Conservation (phyloP, 2,113 vertebrate species). For the Oriolus oriolus region DNA sequence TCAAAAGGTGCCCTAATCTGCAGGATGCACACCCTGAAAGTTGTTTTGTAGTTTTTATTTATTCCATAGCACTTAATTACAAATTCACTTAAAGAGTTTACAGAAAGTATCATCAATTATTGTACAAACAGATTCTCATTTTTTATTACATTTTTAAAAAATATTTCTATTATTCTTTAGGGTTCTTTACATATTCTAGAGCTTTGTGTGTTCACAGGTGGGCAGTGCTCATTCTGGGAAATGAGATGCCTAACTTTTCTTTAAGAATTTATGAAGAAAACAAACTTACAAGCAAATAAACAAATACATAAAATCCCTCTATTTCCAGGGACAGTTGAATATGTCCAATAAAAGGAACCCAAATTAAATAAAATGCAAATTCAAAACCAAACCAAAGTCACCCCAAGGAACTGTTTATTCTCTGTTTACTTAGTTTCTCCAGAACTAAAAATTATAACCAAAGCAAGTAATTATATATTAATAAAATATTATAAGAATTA, state of each 20-base stretch:
- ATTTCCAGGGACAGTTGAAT: neutral
- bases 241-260: neutral
- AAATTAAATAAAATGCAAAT: neutral
- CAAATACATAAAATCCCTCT: fast-evolving
- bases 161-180: neutral
- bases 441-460: neutral
- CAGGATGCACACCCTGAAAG: neutral
- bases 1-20: neutral
- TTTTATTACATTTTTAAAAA: neutral
- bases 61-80: neutral
- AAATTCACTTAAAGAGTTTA: neutral
- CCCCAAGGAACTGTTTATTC: neutral
- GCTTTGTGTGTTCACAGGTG: neutral
- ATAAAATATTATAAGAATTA: neutral
- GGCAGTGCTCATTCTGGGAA: neutral
- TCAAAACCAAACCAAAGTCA: neutral
- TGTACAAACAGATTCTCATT: neutral
- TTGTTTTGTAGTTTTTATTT: neutral
- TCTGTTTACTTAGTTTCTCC: neutral
- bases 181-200: neutral
- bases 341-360: neutral
- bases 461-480: neutral
- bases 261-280: neutral
- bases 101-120: neutral
- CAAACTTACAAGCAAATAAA: neutral